Base-by-base conservation (phyloP, 2,888 invertebrate genomes). In the Troides aeacus region DNA sequence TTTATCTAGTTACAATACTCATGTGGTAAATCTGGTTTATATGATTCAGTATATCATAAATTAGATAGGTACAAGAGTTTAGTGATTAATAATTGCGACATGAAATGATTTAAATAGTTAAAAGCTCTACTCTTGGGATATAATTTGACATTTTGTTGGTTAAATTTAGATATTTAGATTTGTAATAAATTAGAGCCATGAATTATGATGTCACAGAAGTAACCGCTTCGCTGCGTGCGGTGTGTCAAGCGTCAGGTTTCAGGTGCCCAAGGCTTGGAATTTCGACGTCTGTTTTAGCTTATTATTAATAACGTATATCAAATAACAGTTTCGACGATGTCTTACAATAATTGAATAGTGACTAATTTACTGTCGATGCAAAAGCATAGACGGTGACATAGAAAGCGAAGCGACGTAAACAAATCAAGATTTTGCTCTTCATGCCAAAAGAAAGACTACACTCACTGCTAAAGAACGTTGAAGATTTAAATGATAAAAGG, bases 191-290 rank as follows among this genome's bases (percentile, higher is more conserved):
- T 59, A 53, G 56, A 61, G 30, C 66, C 42, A 69, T 68, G 66
- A 62, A 71, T 69, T 66, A 68, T 64, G 36, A 66, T 64, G 71
- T 71, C 71, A 66, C 66, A 66, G 59, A 60, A 67, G 56, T 66
- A 58, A 66, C 57, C 63, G 69, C 66, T 66, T 61, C 56, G 66
- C 36, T 66, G 71, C 62, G 21, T 59, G 57, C 61, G 57, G 46
- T 50, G 63, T 21, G 46, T 70, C 71, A 67, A 57, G 70, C 50
- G 58, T 71, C 68, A 57, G 62, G 63, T 71, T 71, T 68, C 71
- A 60, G 42, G 50, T 62, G 62, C 59, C 24, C 24, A 57, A 24
- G 60, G 50, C 46, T 59, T 62, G 61, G 56, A 36, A 63, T 66
- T 63, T 53, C 24, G 58, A 57, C 21, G 59, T 63, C 59, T 66